Base-by-base conservation (phyloP, 2,888 invertebrate species). In the Orthosia gracilis region DNA sequence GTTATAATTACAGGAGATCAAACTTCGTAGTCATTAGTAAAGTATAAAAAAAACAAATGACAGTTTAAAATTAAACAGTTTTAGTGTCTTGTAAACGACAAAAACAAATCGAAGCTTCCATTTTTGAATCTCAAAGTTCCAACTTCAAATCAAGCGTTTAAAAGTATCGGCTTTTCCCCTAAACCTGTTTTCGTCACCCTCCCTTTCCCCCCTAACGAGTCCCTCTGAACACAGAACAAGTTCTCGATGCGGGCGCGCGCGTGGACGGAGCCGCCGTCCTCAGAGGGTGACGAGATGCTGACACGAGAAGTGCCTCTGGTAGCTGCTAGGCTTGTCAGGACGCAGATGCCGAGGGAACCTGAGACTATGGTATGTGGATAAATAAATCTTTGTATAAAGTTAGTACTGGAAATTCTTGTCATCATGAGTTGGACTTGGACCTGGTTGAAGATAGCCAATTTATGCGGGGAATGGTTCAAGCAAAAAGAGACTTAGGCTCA, bases 221-320 rank as follows among this genome's bases (percentile, higher is more conserved):
- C 58, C 71, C 45, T 87, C 65, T 87, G 77, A 86, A 73, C 76
- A 67, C 96, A 98, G 98, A 98, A 97, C 88, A 98, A 98, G 93
- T 98, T 98, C 94, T 97, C 97, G 84, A 98, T 98, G 89, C 97
- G 98, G 64, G 98, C 98, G 74, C 97, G 98, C 85, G 98, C 98
- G 26, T 98, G 98, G 98, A 97, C 97, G 62, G 98, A 98, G 90
- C 97, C 98, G 18, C 94, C 96, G 0, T 94, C 77, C 0, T 90
- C 91, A 2, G 94, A 93, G 9, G 72, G 71, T 11, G 94, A 93
- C 12, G 95, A 95, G 45, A 65, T 93, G 65, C 82, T 74, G 52
- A 84, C 89, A 11, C 76, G 94, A 2, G 93, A 90, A 0, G 87
- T 90, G 54, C 94, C 95, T 4, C 88, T 90, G 7, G 92, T 96